Evolutionary conservation across 2,888 invertebrate species (phyloP).

Genomic region (Sarcophaga variegata): DNA sequence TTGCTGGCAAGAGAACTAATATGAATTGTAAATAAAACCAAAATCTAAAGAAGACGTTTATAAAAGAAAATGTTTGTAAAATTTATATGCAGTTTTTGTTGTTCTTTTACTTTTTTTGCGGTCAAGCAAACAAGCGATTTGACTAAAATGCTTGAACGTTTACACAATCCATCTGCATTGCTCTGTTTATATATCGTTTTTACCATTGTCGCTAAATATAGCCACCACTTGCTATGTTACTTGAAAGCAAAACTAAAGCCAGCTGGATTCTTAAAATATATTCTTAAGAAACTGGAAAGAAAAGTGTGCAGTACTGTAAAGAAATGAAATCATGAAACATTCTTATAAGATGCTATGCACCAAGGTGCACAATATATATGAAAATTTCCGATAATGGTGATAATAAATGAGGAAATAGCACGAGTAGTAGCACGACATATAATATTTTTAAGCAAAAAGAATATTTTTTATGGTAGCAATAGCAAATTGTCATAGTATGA

Average conservation of each 20-base stretch:
- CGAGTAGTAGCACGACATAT: too few species aligned
- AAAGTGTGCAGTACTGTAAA: not conserved
- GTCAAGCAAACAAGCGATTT: slow-evolving; percentile 53
- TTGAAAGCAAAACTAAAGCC: slow-evolving; percentile 17
- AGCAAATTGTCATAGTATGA: too few species aligned
- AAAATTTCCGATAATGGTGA: too few species aligned
- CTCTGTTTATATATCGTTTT: not conserved
- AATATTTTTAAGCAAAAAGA: too few species aligned
- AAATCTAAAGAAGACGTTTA: not conserved
- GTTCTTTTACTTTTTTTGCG: slow-evolving; percentile 48
- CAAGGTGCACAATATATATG: too few species aligned
- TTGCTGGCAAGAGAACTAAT: slow-evolving; percentile 5
- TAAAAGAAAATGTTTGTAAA: slow-evolving; percentile 31
- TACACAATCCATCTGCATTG: not conserved
- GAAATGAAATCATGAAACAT: slow-evolving; percentile 18
- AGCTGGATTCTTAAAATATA: slow-evolving; percentile 42
- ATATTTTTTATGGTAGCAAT: too few species aligned
- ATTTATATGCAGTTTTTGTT: slow-evolving; percentile 17
- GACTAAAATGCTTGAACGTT: not conserved
- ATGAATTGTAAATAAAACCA: slow-evolving; percentile 29
- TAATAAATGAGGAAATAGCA: not conserved
- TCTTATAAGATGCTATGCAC: too few species aligned
- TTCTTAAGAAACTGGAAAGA: slow-evolving; percentile 43
- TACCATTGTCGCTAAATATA: slow-evolving; percentile 58
- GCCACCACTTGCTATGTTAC: slow-evolving; percentile 38